phyloP scores from a whole-genome alignment of 2,797 vertebrate species.

The Zenarchopterus dispar region DNA sequence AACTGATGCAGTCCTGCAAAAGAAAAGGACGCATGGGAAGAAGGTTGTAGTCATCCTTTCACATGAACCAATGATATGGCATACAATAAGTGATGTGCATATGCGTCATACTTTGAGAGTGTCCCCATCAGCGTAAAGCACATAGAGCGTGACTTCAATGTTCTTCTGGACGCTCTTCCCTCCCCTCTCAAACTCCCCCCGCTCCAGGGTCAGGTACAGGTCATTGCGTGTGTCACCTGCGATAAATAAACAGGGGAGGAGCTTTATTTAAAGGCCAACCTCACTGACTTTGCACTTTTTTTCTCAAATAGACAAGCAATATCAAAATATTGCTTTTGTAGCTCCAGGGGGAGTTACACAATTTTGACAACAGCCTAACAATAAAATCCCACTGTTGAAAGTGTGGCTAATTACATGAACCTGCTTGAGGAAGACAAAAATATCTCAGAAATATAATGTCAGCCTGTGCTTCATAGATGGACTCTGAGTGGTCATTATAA shows the following conservation, averaged over 20 bases:
- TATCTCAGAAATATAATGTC: slow-evolving; percentile 34
- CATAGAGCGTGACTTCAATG: slow-evolving; percentile 97
- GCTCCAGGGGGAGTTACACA: slow-evolving; percentile 15
- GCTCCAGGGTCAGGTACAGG: slow-evolving; percentile 94
- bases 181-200: slow-evolving; percentile 96
- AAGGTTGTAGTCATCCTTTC: slow-evolving; percentile 18
- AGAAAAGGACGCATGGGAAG: slow-evolving; percentile 20
- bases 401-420: background rate
- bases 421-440: slow-evolving; percentile 20
- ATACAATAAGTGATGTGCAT: slow-evolving; percentile 9
- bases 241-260: slow-evolving; percentile 20
- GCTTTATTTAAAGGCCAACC: slow-evolving; percentile 14
- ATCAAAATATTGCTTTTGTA: slow-evolving; percentile 5
- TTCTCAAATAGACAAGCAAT: slow-evolving; percentile 1
- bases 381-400: slow-evolving; percentile 2
- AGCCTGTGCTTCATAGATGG: slow-evolving; percentile 41
- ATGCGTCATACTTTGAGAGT: slow-evolving; percentile 89
- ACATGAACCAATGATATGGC: slow-evolving; percentile 23
- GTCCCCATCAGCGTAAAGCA: slow-evolving; percentile 96
- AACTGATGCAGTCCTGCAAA: slow-evolving; percentile 94
- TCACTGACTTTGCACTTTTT: slow-evolving; percentile 2
- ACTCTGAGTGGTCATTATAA: slow-evolving; percentile 52
- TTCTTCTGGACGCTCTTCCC: slow-evolving; percentile 99
- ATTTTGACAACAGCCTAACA: background rate
- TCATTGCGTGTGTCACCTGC: slow-evolving; percentile 96